phyloP scores from a whole-genome alignment of 2,113 vertebrate genomes.

The Cyanoderma ruficeps region DNA sequence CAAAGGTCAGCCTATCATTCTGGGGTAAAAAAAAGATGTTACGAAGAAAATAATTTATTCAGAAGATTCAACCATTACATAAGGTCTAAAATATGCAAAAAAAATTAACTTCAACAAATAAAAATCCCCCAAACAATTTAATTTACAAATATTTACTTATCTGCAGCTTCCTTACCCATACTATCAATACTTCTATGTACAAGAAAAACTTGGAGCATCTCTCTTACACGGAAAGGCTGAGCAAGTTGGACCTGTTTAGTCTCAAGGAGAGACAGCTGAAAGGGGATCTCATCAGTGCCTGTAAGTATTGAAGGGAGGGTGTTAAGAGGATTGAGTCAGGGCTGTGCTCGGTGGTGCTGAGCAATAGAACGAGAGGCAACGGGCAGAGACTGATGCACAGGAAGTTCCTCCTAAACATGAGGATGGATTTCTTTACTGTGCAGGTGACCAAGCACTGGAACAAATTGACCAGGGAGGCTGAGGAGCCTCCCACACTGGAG shows the following conservation, averaged over 20 bases:
- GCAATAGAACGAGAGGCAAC: not conserved
- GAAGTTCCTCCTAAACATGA: not conserved
- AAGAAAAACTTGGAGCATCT: not conserved
- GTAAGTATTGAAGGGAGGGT: rapidly evolving
- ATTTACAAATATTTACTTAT: not conserved
- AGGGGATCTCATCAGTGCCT: too few species aligned
- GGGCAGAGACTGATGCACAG: not conserved
- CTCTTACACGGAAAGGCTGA: not conserved
- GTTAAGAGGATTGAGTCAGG: not conserved
- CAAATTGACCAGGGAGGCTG: not conserved
- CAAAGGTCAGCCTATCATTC: not conserved
- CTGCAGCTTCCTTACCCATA: not conserved
- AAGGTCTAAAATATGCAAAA: not conserved
- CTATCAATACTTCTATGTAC: not conserved
- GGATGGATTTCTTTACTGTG: not conserved
- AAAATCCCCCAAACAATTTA: not conserved
- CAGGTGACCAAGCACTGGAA: not conserved
- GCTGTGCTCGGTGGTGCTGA: rapidly evolving
- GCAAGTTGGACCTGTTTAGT: not conserved
- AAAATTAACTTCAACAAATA: not conserved
- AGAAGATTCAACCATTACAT: not conserved
- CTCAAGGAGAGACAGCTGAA: not conserved
- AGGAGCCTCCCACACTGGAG: not conserved
- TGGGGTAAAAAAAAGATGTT: rapidly evolving
- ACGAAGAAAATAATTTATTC: not conserved